These are phyloP conservation scores for Caenorhabditis wallacei DNA, from an alignment of 2,888 invertebrate species.

Conservation along the genomic window DNA sequence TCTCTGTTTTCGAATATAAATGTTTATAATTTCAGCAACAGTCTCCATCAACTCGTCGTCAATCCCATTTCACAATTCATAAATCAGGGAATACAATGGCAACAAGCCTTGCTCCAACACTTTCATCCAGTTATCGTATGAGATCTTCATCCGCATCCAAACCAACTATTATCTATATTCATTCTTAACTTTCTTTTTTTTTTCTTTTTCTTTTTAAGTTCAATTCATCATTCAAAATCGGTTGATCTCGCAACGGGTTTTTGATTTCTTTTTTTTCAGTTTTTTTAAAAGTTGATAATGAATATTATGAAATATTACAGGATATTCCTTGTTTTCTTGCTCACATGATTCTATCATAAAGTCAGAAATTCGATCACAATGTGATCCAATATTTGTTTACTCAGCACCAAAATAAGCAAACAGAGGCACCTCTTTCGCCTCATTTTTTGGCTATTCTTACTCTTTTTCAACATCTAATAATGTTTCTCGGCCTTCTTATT, in stretches of 20 bases:
- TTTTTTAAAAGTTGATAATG: neutral
- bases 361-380: conserved; percentile 47
- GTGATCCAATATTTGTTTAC: conserved; percentile 26
- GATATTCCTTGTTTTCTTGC: conserved; percentile 1
- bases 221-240: conserved; percentile 30
- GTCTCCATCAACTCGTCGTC: conserved; percentile 37
- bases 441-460: conserved; percentile 15
- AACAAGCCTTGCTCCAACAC: conserved; percentile 45
- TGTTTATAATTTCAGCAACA: conserved; percentile 23
- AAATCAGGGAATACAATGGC: conserved; percentile 17
- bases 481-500: conserved; percentile 28
- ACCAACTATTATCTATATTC: conserved; percentile 57
- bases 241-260: conserved; percentile 46
- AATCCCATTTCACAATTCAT: conserved; percentile 49
- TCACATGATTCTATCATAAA: conserved; percentile 26
- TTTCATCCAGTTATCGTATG: conserved; percentile 46
- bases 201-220: conserved; percentile 10
- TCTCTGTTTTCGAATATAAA: too few relatives aligned
- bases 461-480: neutral
- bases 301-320: conserved; percentile 28
- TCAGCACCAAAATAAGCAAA: conserved; percentile 36
- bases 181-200: conserved; percentile 26
- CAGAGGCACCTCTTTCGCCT: conserved; percentile 13
- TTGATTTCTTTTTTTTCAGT: neutral
- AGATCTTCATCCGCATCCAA: conserved; percentile 36